These are phyloP conservation scores for Paraplagusia blochii DNA, from an alignment of 2,113 vertebrate genomes.

Conservation along the genomic window DNA sequence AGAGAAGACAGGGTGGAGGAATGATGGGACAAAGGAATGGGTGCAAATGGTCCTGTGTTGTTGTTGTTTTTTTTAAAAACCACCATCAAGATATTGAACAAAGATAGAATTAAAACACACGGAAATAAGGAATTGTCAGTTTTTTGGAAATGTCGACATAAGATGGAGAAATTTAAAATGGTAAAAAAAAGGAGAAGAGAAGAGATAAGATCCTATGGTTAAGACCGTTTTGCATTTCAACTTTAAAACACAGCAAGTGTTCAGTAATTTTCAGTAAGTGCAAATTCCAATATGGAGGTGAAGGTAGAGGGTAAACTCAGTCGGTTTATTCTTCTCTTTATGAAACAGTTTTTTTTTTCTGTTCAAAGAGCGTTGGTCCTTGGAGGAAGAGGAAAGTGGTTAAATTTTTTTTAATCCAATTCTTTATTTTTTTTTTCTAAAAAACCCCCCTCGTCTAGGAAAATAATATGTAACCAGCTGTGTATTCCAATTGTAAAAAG, in stretches of 20 bases:
- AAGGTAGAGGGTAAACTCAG: conserved; percentile 45
- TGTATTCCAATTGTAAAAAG: too few species aligned
- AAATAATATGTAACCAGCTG: too few species aligned
- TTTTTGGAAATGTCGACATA: conserved; percentile 25
- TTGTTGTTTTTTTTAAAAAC: conserved; percentile 13
- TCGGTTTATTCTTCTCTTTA: background rate
- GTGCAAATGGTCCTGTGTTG: conserved; percentile 37
- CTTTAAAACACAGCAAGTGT: conserved; percentile 18
- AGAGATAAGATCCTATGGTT: conserved; percentile 5
- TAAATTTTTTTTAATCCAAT: background rate
- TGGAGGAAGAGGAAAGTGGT: too few species aligned
- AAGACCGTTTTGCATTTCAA: conserved; percentile 47
- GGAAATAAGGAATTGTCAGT: conserved; percentile 1
- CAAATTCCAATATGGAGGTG: conserved; percentile 54
- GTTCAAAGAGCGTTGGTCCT: conserved; percentile 42
- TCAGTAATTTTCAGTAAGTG: conserved; percentile 49
- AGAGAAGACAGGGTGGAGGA: conserved; percentile 1
- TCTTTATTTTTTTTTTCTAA: too few species aligned
- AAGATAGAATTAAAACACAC: conserved; percentile 6
- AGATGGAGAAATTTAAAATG: too few species aligned
- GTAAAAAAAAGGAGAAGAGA: too few species aligned
- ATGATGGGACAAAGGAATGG: conserved; percentile 15
- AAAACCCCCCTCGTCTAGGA: too few species aligned
- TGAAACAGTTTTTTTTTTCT: background rate
- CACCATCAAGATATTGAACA: conserved; percentile 38